Evolutionary conservation across 1,140 invertebrate species (phyloP).

Genomic region (Argopecten irradians): DNA sequence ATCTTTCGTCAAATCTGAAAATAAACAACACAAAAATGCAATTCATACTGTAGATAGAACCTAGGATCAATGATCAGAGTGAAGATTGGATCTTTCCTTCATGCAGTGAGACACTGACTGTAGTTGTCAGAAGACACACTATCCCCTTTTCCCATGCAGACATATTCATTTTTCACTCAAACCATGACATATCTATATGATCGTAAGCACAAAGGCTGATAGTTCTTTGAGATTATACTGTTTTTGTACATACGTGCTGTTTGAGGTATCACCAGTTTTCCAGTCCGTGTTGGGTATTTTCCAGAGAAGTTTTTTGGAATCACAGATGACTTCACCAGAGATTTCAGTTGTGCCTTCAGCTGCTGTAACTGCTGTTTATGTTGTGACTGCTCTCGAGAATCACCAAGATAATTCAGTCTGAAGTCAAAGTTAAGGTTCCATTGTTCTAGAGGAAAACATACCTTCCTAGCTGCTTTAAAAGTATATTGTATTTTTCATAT

Average conservation of each 20-base stretch:
- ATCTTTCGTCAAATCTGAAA: conserved; percentile 34
- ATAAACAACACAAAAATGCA: background rate
- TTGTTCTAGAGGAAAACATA: background rate
- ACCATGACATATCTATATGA: too few species aligned
- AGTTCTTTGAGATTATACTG: too few species aligned
- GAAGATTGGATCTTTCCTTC: background rate
- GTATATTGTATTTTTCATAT: background rate
- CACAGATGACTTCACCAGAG: conserved; percentile 81
- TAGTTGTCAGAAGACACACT: background rate
- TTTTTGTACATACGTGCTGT: conserved; percentile 29
- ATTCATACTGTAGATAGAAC: background rate
- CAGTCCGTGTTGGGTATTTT: conserved; percentile 79
- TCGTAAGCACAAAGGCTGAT: too few species aligned
- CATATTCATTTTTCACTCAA: too few species aligned
- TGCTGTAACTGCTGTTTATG: conserved; percentile 73
- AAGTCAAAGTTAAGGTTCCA: conserved; percentile 43
- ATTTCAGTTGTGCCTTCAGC: conserved; percentile 80
- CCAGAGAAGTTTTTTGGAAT: conserved; percentile 84
- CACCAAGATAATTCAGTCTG: conserved; percentile 68
- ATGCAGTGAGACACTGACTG: background rate
- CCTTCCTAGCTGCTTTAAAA: background rate
- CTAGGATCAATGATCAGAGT: background rate
- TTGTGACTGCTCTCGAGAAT: conserved; percentile 58
- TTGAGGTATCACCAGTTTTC: conserved; percentile 60
- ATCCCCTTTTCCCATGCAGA: too few species aligned